Evolutionary conservation across 2,113 vertebrate species (phyloP).

Genomic region (Deroptyus accipitrinus): DNA sequence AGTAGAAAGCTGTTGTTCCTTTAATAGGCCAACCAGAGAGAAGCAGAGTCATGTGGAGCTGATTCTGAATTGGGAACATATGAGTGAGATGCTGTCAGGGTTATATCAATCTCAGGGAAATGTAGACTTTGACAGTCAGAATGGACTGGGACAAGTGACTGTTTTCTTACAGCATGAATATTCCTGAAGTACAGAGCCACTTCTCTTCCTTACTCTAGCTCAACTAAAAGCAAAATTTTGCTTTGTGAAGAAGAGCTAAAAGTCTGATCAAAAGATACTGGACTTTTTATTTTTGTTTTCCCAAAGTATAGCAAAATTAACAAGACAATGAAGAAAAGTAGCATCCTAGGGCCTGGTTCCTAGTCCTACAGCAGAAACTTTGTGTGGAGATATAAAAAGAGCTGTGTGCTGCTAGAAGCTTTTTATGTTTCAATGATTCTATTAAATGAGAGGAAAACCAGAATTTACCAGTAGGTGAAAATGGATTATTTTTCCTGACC

Average conservation of each 20-base stretch:
- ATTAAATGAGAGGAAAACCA: background rate
- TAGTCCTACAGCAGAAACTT: background rate
- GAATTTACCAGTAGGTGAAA: background rate
- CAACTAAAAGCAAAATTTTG: background rate
- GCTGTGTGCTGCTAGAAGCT: background rate
- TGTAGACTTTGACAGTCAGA: background rate
- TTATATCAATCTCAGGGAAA: fast-evolving
- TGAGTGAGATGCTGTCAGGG: background rate
- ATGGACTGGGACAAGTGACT: fast-evolving
- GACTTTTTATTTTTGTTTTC: background rate
- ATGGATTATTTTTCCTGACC: background rate
- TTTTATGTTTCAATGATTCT: background rate
- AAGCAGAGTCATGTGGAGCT: background rate
- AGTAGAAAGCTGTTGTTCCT: background rate
- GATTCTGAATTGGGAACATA: background rate
- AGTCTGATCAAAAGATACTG: background rate
- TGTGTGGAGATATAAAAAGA: background rate
- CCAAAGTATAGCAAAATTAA: background rate
- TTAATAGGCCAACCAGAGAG: background rate
- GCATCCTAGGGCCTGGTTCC: background rate
- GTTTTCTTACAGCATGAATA: background rate
- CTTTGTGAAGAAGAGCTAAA: background rate
- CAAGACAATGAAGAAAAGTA: background rate
- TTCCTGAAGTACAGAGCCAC: background rate
- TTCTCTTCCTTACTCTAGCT: background rate